These are phyloP conservation scores for Nemotelus pantherinus DNA, from an alignment of 2,888 invertebrate genomes.

Conservation along the genomic window DNA sequence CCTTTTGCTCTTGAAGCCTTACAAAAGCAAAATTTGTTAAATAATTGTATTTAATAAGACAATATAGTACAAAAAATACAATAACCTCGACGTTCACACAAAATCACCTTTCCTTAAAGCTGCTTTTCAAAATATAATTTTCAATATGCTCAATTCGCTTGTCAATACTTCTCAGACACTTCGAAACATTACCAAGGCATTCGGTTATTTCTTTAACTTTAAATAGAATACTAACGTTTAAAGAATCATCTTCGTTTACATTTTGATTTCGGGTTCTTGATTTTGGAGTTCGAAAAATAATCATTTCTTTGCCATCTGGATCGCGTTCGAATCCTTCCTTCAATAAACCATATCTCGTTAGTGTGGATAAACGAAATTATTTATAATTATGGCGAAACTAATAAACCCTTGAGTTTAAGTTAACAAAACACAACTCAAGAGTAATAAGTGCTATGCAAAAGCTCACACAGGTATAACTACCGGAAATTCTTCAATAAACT, in stretches of 20 bases:
- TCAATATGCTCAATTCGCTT: conserved; percentile 4
- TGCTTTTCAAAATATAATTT: conserved; percentile 3
- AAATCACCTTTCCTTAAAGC: too few relatives aligned
- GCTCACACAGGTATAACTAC: neutral
- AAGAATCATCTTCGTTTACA: neutral
- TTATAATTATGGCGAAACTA: neutral
- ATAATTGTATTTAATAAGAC: too few relatives aligned
- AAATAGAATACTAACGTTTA: neutral
- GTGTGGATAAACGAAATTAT: neutral
- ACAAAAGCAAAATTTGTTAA: too few relatives aligned
- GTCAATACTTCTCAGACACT: conserved; percentile 14
- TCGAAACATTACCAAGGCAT: neutral
- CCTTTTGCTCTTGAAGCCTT: too few relatives aligned
- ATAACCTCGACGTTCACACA: too few relatives aligned
- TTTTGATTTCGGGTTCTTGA: neutral
- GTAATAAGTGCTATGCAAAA: too few relatives aligned
- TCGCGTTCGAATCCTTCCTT: conserved; percentile 21
- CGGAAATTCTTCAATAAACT: neutral
- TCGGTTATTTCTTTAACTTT: conserved; percentile 8
- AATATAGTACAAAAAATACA: too few relatives aligned
- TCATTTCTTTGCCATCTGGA: neutral
- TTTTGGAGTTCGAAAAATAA: conserved; percentile 15
- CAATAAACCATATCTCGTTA: neutral
- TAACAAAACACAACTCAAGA: too few relatives aligned
- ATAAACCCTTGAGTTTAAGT: neutral